Evolutionary conservation across 2,888 invertebrate species (phyloP).

Genomic region (Sclerodermus sp.): DNA sequence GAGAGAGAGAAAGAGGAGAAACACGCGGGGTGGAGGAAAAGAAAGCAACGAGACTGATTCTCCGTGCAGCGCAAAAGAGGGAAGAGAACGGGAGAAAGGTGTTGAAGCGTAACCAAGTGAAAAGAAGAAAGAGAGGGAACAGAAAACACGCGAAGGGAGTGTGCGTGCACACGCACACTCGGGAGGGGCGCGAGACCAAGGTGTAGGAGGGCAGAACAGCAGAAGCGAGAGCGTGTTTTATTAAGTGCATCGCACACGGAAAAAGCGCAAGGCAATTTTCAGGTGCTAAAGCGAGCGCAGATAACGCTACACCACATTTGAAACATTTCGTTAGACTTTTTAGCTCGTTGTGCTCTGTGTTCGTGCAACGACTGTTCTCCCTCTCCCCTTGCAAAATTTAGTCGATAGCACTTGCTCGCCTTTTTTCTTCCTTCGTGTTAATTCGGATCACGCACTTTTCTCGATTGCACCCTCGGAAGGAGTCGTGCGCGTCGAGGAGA

Average conservation of each 20-base stretch:
- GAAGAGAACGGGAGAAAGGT: conserved; percentile 32
- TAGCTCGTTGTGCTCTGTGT: conserved; percentile 24
- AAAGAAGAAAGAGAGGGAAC: conserved; percentile 20
- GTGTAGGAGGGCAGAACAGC: neutral
- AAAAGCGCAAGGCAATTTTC: conserved; percentile 53
- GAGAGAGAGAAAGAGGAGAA: conserved; percentile 10
- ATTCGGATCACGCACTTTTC: too few species aligned
- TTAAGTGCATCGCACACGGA: conserved; percentile 51
- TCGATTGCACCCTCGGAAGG: too few species aligned
- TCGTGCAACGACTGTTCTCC: too few species aligned
- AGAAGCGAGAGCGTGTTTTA: conserved; percentile 50
- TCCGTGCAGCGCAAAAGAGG: conserved; percentile 27
- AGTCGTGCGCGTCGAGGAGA: too few species aligned
- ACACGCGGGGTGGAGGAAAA: conserved; percentile 16
- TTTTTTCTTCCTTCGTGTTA: too few species aligned
- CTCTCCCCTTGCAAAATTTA: too few species aligned
- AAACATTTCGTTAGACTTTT: conserved; percentile 42
- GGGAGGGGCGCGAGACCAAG: conserved; percentile 13
- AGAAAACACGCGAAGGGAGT: conserved; percentile 31
- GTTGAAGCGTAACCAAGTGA: conserved; percentile 38
- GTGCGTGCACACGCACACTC: neutral
- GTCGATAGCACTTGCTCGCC: too few species aligned
- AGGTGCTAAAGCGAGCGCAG: conserved; percentile 50
- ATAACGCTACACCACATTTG: conserved; percentile 44
- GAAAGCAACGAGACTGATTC: conserved; percentile 27